phyloP scores from a whole-genome alignment of 53 echinoderm and acorn worm genomes.

The Zoroaster sp. region DNA sequence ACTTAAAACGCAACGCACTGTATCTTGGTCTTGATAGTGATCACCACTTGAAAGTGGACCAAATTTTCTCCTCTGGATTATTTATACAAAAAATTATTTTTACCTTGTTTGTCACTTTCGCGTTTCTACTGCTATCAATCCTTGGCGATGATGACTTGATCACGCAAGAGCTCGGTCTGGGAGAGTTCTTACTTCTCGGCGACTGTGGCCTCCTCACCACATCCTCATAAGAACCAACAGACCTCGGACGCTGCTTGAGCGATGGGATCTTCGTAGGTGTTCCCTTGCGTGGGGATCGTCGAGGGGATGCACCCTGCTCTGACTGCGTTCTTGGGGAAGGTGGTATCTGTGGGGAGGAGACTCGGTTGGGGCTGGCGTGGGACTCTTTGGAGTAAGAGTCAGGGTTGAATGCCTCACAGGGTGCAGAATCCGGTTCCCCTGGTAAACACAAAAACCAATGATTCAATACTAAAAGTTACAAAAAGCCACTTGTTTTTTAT shows the following conservation, averaged over 20 bases:
- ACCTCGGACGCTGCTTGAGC: conserved; percentile 10
- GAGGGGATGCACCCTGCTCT: neutral
- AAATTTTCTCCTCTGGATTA: too few species aligned
- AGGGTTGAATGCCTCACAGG: conserved; percentile 30
- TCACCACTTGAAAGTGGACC: too few species aligned
- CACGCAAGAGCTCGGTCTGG: conserved; percentile 24
- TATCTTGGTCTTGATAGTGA: too few species aligned
- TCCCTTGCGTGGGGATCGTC: conserved; percentile 2
- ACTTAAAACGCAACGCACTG: neutral
- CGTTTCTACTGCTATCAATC: neutral
- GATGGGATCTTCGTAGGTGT: conserved; percentile 35
- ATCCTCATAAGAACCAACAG: conserved; percentile 25
- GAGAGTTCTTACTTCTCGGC: neutral
- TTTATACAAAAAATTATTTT: neutral
- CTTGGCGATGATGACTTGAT: neutral
- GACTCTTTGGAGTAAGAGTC: conserved; percentile 9
- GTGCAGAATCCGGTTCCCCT: conserved; percentile 34
- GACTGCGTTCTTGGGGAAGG: neutral
- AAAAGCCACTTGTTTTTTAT: too few species aligned
- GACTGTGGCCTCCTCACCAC: neutral
- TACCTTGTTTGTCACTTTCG: neutral
- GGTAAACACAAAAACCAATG: neutral
- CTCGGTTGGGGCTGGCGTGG: neutral
- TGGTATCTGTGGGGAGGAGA: conserved; percentile 6
- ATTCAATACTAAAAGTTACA: neutral